Base-by-base conservation (phyloP, 2,113 vertebrate species). In the Eleginops maclovinus region DNA sequence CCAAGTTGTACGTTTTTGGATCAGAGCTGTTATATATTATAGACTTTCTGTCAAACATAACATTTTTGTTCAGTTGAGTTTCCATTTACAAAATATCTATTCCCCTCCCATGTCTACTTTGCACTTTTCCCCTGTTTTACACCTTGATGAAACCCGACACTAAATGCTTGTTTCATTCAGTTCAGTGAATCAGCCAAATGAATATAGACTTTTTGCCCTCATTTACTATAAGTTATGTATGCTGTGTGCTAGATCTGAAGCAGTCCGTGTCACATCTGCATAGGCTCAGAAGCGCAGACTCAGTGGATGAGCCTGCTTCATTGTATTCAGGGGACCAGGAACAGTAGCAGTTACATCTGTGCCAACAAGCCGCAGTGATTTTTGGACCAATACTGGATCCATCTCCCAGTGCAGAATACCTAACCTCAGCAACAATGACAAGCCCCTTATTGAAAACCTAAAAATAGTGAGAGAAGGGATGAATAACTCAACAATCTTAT, bases 381-480 rank as follows among this genome's bases (percentile, higher is more conserved):
- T 50, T 63, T 56, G 36, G 76, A 74, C 56, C 56, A 8, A 8
- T 41, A 41, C 19, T 10, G 79, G 55, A 85, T 80, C 31, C 56
- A 24, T 24, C 68, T 70, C 41, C 22, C 73, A 53, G 61, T 63
- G 24, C 60, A 69, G 63, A 59, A 64, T 79, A 55, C 62, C 72
- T 59, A 65, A 75, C 31, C 55, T 86, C 63, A 58, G 72, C 75
- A 70, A 59, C 47, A 36, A 78, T 56, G 77, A 75, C 75, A 82
- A 24, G 21, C 3, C 41, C n/a, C 73, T 79, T 66, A 81, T 86
- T 86, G 82, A 75, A 81, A 86, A 66, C 26, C 74, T 53, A 66
- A 84, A 86, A 84, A 86, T 68, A 79, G 51, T 36, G 66, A 72
- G 82, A 89, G 77, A 65, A 28, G 68, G 64, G 81, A 88, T 81